Evolutionary conservation across 2,113 vertebrate genomes (phyloP).

Genomic region (Lepidothrix coronata): DNA sequence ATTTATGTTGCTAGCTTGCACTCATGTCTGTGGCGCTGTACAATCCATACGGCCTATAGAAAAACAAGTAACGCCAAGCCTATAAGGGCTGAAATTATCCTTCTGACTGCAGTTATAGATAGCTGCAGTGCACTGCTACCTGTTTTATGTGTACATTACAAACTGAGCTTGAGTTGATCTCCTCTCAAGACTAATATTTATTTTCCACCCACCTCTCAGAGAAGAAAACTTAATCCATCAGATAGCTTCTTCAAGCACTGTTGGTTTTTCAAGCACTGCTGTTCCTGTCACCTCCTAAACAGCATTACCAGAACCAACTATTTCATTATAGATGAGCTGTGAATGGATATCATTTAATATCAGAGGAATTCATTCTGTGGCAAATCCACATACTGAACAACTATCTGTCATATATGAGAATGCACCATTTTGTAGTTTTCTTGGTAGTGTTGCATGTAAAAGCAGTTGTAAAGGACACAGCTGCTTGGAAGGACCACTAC

Average conservation of each 20-base stretch:
- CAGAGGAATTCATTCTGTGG: background rate
- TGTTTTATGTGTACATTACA: background rate
- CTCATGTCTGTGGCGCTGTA: background rate
- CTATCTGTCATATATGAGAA: background rate
- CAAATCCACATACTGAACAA: background rate
- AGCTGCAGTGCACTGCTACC: rapidly evolving
- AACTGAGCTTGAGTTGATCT: background rate
- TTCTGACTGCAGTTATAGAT: background rate
- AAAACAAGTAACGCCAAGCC: background rate
- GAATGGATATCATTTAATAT: background rate
- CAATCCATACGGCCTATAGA: background rate
- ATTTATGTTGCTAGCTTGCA: background rate
- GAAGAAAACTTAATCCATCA: background rate
- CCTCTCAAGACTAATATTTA: background rate
- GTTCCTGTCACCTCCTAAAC: background rate
- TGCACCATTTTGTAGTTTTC: background rate
- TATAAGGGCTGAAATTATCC: background rate
- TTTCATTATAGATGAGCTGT: background rate
- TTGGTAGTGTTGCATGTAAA: background rate
- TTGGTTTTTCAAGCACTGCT: background rate
- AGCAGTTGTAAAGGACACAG: background rate
- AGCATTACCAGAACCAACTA: background rate
- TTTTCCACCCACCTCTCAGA: background rate
- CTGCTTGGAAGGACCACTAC: background rate
- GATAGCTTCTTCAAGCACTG: background rate